Evolutionary conservation across 1,140 invertebrate genomes (phyloP).

Genomic region (Brachionus koreanus): DNA sequence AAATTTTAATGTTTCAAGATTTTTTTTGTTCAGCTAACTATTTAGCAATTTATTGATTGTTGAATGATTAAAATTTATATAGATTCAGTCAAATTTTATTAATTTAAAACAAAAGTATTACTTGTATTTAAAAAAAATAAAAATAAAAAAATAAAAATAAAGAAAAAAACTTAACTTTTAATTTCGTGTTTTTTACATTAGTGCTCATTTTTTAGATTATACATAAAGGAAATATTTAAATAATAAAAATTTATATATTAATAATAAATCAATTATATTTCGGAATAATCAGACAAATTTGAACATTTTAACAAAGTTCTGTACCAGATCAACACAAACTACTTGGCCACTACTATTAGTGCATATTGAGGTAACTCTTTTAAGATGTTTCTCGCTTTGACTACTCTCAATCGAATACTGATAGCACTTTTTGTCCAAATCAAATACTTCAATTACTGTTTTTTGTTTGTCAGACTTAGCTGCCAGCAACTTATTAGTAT

Average conservation of each 20-base stretch:
- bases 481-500: conserved; percentile 8
- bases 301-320: conserved; percentile 43
- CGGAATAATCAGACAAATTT: conserved; percentile 24
- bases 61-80: no score
- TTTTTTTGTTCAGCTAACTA: no score
- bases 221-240: background rate
- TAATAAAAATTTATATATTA: background rate
- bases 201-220: background rate
- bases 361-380: conserved; percentile 25
- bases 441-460: conserved; percentile 18
- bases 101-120: background rate
- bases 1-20: no score
- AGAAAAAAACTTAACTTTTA: background rate
- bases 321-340: conserved; percentile 40
- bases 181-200: background rate
- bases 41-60: no score
- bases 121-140: background rate
- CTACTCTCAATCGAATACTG: conserved; percentile 17
- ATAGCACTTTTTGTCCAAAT: background rate
- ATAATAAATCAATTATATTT: background rate
- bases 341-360: background rate
- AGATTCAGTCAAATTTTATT: background rate
- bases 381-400: conserved; percentile 13
- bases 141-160: background rate
- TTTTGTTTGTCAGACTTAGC: conserved; percentile 24